Base-by-base conservation (phyloP, 2,113 vertebrate species). In the Lycaon pictus region DNA sequence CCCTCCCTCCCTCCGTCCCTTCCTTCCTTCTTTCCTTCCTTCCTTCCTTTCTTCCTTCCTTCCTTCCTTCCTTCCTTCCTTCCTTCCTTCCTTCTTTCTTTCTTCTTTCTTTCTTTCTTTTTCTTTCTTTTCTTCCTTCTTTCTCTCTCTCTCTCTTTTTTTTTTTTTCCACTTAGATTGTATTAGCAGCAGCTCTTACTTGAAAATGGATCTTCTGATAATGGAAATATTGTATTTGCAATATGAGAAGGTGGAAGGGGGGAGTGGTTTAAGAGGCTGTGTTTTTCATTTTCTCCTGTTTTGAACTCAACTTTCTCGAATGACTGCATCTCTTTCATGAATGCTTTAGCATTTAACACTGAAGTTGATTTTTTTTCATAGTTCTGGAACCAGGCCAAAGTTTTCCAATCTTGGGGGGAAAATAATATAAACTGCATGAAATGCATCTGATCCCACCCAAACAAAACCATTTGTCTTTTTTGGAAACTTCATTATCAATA, bases 261-360 rank as follows among this genome's bases (percentile, higher is more conserved):
- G 43, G 32, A 97, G 87, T 89, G 91, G 87, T 51, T 17, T 48
- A 32, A 90, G 82, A 82, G 85, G 0, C 7, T 35, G 16, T 79
- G 58, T 32, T 87, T 98, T 93, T 90, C 95, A 92, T 98, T 98
- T 98, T 96, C 62, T 93, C 0, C 69, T 77, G 81, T 96, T 98
- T 97, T 98, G 96, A 97, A 93, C 94, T 97, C 84, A 79, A 71
- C 27, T 71, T 97, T 25, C 85, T 98, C 72, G 51, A 97, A 92
- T n/a, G 72, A 96, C 56, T 95, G 23, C 37, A 15, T 88, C 90
- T 98, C 95, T 98, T 87, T 93, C 74, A 69, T 35, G 53, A 87
- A 89, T 87, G 92, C 35, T 93, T 97, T 80, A 96, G 23, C 62
- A 84, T 16, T 97, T 63, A 97, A 60, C 69, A 37, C 53, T 97